Evolutionary conservation across 1,140 invertebrate genomes (phyloP).

Genomic region (Trichogramma pretiosum): DNA sequence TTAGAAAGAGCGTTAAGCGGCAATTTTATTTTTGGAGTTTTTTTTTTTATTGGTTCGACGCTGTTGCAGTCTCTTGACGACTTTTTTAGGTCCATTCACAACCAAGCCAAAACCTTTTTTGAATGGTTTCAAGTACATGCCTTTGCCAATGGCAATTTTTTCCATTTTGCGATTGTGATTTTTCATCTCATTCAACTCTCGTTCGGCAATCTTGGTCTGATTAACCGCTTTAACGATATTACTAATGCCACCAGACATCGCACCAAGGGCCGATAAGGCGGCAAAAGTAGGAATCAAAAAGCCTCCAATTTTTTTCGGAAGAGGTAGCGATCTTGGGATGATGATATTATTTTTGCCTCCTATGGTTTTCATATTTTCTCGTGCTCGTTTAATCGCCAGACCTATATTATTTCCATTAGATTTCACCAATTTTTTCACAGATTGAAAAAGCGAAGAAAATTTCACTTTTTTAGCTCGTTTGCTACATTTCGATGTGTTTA

Average conservation of each 20-base stretch:
- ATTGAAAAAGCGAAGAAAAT: too few species aligned
- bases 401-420: too few species aligned
- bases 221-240: neutral
- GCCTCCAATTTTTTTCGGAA: neutral
- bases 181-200: too few species aligned
- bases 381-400: neutral
- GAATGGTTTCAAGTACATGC: neutral
- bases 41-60: too few species aligned
- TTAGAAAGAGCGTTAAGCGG: neutral
- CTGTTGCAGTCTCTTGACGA: neutral
- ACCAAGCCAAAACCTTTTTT: neutral
- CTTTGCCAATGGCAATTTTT: neutral
- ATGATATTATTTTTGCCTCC: neutral
- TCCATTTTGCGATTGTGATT: too few species aligned
- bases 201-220: constrained; percentile 22
- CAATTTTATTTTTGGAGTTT: neutral
- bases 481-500: too few species aligned
- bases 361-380: neutral
- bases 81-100: neutral
- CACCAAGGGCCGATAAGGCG: neutral
- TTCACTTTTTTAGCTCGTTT: too few species aligned
- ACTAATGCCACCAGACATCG: neutral
- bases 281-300: neutral
- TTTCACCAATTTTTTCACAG: too few species aligned
- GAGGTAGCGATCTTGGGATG: neutral